Conservation (phyloP, 2,888 invertebrate genomes). For the Drosophila ustulata region DNA sequence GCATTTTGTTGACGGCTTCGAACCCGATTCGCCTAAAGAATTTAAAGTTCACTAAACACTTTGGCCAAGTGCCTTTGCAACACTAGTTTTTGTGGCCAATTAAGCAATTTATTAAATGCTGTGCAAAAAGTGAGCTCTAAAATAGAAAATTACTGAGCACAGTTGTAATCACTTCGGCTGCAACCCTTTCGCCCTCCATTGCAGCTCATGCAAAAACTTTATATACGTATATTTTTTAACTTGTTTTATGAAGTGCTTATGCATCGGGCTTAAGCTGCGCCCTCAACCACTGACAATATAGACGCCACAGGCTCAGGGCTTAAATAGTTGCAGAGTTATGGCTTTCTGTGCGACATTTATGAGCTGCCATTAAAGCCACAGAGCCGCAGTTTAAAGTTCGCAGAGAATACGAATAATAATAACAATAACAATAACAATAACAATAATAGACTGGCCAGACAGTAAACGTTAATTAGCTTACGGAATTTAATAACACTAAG, state of each 20-base stretch:
- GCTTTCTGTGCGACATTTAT: not conserved
- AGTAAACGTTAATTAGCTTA: too few species aligned
- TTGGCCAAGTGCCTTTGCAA: conserved; percentile 9
- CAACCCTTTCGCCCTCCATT: not conserved
- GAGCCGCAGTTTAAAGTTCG: too few species aligned
- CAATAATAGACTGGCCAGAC: too few species aligned
- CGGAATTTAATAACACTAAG: too few species aligned
- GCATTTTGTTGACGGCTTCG: conserved; percentile 4
- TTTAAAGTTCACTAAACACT: conserved; percentile 18
- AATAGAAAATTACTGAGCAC: not conserved
- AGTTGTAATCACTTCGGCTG: conserved; percentile 12
- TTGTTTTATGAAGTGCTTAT: conserved; percentile 3
- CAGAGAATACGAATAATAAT: too few species aligned
- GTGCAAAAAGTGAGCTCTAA: not conserved
- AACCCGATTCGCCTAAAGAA: conserved; percentile 16
- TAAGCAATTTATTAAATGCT: not conserved
- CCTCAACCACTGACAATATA: conserved; percentile 5
- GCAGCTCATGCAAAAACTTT: not conserved
- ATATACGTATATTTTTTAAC: not conserved
- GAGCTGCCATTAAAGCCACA: not conserved
- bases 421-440: too few species aligned
- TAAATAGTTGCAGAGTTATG: conserved; percentile 9
- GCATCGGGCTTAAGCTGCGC: not conserved
- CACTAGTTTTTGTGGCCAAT: not conserved
- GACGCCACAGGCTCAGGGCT: not conserved